These are phyloP conservation scores for Dicrostonyx torquatus DNA, from an alignment of 2,797 vertebrate genomes.

Conservation along the genomic window DNA sequence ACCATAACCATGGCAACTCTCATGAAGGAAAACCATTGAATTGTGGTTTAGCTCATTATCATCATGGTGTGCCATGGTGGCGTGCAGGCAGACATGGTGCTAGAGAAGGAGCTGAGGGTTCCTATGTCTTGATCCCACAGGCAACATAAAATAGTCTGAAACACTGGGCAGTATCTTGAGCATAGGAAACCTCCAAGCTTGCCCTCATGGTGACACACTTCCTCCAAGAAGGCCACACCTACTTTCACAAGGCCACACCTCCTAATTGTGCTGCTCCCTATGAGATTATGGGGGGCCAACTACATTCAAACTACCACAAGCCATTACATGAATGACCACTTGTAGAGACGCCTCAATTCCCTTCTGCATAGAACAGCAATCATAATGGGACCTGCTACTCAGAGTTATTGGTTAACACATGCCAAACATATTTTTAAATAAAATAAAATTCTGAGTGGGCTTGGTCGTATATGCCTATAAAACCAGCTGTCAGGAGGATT, in stretches of 20 bases:
- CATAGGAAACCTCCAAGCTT: background rate
- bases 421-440: background rate
- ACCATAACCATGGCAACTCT: background rate
- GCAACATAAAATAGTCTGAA: background rate
- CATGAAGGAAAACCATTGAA: background rate
- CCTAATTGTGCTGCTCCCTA: background rate
- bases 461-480: background rate
- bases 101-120: background rate
- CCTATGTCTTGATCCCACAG: background rate
- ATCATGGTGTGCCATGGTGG: background rate
- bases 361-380: background rate
- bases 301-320: background rate
- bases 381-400: background rate
- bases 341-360: background rate
- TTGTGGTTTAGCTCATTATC: background rate
- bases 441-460: background rate
- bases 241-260: background rate
- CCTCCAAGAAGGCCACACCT: background rate
- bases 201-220: background rate
- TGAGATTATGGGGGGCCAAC: background rate
- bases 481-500: background rate
- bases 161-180: background rate
- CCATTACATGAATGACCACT: background rate
- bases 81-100: background rate
- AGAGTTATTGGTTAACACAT: background rate